Evolutionary conservation across 2,113 vertebrate species (phyloP).

Genomic region (Malurus elegans): DNA sequence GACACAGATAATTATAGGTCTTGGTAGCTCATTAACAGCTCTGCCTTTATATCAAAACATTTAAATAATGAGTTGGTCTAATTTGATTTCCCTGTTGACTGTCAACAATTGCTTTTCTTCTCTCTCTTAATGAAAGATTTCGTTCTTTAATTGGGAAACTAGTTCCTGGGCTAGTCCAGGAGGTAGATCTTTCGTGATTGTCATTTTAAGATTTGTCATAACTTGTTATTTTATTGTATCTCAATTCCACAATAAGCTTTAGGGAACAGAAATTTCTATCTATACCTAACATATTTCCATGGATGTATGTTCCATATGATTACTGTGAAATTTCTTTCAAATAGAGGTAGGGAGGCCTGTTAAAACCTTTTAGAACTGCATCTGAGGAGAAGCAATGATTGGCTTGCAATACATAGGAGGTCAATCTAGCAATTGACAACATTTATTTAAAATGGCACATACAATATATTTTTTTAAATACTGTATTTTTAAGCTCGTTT

Average conservation of each 20-base stretch:
- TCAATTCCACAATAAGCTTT: not conserved
- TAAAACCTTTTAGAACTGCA: not conserved
- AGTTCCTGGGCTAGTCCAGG: not conserved
- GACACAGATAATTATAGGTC: conserved; percentile 39
- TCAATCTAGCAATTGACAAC: not conserved
- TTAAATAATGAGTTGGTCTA: conserved; percentile 55
- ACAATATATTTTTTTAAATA: not conserved
- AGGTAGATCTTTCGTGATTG: not conserved
- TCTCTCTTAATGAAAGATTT: conserved; percentile 9
- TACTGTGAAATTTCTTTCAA: not conserved
- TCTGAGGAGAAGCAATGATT: not conserved
- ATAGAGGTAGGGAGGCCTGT: not conserved
- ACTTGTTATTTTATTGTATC: not conserved
- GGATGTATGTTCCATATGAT: not conserved
- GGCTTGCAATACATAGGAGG: not conserved
- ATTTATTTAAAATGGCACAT: not conserved
- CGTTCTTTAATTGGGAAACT: not conserved
- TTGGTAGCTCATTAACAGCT: conserved; percentile 48
- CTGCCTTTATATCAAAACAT: conserved; percentile 42
- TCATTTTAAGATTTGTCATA: not conserved
- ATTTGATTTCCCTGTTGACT: conserved; percentile 48
- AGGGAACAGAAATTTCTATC: not conserved
- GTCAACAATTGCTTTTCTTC: conserved; percentile 22
- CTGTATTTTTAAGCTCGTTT: not conserved
- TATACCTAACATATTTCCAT: not conserved